Evolutionary conservation across 2,888 invertebrate genomes (phyloP), one percentile per base, ranked within the genome.

Genomic region (Laothoe populi): DNA sequence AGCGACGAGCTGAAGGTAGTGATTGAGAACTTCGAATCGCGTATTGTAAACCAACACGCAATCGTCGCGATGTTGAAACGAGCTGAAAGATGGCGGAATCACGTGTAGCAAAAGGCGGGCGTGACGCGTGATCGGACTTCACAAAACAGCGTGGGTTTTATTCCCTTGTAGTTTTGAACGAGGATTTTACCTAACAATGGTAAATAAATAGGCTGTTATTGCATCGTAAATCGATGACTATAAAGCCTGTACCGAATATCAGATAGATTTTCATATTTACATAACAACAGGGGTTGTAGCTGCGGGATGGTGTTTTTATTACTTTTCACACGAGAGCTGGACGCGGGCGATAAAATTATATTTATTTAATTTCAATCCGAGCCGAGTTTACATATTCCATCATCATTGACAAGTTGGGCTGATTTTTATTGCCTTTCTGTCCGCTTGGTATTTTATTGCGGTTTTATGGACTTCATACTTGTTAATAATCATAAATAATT

Each of bases 241-340:
- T 53, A 53, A 53, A 53, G 19, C 31, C 35, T 53, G 31, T 16
- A 5, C 35, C 19, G 53, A 35, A 61, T 53, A 53, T 53, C 42
- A 53, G 40, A 44, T 58, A 58, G 24, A 58, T 26, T 13, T 42
- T 19, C 42, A 21, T 42, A 61, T 61, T 61, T 61, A 61, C 60
- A 61, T 61, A 61, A 61, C 48, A 61, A 53, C 42, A 49, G 21
- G 13, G 23, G 5, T 46, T 24, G 48, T 40, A 21, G 38, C 35
- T 42, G 19, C 24, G 59, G 13, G 60, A 42, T 61, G 42, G 60
- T 61, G 53, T 53, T 53, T 59, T 23, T 48, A 38, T 60, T 42
- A 49, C 53, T 61, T 53, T 40, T 53, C 31, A 19, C 26, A 61
- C 49, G n/a, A 24, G 38, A 7, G 38, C 42, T 44, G 49, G 42